These are phyloP conservation scores for Poeciliopsis gracilis DNA, from an alignment of 2,797 vertebrate species.

Conservation along the genomic window DNA sequence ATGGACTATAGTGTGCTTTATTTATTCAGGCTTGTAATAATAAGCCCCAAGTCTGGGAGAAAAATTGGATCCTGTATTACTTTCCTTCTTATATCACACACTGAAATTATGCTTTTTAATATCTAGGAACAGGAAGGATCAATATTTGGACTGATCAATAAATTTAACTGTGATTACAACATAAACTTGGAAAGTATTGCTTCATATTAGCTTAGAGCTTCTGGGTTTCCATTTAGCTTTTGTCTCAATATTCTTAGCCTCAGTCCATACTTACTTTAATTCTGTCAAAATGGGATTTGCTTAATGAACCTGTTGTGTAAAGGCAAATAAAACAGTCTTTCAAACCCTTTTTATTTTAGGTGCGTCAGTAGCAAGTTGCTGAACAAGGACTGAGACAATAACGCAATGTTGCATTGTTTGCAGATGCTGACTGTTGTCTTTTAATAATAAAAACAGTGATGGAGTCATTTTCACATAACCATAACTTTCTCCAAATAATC, in stretches of 20 bases:
- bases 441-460: background rate
- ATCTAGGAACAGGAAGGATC: background rate
- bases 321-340: background rate
- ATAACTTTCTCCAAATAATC: too few relatives aligned
- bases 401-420: background rate
- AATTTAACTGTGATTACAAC: conserved; percentile 1
- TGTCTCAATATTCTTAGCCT: background rate
- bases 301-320: background rate
- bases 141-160: conserved; percentile 11
- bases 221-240: background rate
- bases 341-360: background rate
- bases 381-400: background rate
- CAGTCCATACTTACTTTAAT: background rate
- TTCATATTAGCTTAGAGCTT: background rate
- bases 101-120: conserved; percentile 15
- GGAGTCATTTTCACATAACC: background rate
- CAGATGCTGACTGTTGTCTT: background rate
- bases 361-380: background rate
- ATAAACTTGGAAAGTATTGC: background rate
- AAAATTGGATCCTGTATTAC: conserved; percentile 45
- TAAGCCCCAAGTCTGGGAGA: conserved; percentile 43
- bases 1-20: conserved; percentile 50
- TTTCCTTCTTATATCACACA: background rate
- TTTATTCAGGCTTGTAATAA: conserved; percentile 63
- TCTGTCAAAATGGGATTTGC: background rate